Base-by-base conservation (phyloP, 2,113 vertebrate genomes). In the Forbesichthys agassizii region DNA sequence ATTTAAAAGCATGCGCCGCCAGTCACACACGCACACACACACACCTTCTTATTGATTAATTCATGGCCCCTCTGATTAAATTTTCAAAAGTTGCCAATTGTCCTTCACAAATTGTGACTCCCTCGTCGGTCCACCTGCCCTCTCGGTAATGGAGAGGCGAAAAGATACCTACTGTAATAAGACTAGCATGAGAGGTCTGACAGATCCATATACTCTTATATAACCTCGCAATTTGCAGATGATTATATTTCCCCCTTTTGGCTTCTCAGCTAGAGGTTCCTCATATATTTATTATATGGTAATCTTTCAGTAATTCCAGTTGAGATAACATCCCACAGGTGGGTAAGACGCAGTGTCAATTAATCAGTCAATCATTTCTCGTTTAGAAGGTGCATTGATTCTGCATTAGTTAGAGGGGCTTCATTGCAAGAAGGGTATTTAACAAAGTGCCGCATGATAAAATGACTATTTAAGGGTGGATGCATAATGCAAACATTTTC, bases 21-120 rank as follows among this genome's bases (percentile, higher is more conserved):
- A 85, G 79, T 27, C 27, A 27, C 27, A 27, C 27, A 27, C 27
- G 2, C 27, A 27, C 27, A 3, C 27, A 27, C 27, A 89, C 91
- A 86, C 81, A 33, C 65, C 46, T 56, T 68, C 79, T 89, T 88
- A 89, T 87, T 89, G 90, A 91, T 90, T 92, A 88, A 92, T 91
- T 91, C 83, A 91, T 90, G 78, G 82, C 62, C 74, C 74, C 27
- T 27, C 61, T 82, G 72, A 92, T 92, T 87, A 90, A 88, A 89
- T 76, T 89, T 91, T 91, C 81, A 90, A 80, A 69, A 83, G 77
- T 81, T 88, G 84, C 87, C 87, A 88, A 89, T 87, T 90, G 86
- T 90, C 87, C 86, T 89, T 85, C 77, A 85, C 80, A 77, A 86
- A 48, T 81, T 73, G 77, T 79, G 74, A 84, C 85, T 87, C 84